Conservation (phyloP, 2,888 invertebrate species). For the Amiota minor region DNA sequence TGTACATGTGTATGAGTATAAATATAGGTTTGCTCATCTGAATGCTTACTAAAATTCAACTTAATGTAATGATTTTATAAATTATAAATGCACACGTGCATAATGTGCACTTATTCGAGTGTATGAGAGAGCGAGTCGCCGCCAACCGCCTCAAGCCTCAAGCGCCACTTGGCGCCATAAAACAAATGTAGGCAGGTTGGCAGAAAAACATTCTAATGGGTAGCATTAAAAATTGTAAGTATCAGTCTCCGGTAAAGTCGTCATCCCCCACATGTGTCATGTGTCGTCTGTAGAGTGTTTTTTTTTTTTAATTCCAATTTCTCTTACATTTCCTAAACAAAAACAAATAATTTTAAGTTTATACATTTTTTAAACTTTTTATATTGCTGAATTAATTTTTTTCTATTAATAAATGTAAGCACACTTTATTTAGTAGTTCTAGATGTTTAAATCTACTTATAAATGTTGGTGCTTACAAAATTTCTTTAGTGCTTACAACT, state of each 20-base stretch:
- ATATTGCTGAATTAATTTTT: background rate
- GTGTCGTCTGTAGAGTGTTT: background rate
- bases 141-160: conserved; percentile 7
- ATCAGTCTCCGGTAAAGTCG: background rate
- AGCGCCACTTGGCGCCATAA: background rate
- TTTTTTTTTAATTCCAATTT: too few species aligned
- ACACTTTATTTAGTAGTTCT: too few species aligned
- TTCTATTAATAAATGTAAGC: background rate
- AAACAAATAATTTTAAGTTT: too few species aligned
- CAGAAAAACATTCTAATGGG: background rate
- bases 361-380: background rate
- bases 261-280: background rate
- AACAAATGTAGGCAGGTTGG: background rate
- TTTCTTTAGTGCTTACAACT: conserved; percentile 44
- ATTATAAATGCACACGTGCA: conserved; percentile 64
- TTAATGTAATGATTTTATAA: conserved; percentile 71
- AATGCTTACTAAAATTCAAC: conserved; percentile 38
- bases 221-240: conserved; percentile 3
- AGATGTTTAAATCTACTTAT: background rate
- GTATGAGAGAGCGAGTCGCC: conserved; percentile 2
- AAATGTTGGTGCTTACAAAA: background rate
- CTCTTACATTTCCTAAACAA: too few species aligned
- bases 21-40: conserved; percentile 4
- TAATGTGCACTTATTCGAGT: conserved; percentile 39
- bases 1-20: background rate